A percentile compares a stretch with the other conserved stretches of the same genome.
Conservation (phyloP, 2,797 vertebrate species). For the Novumbra hubbsi region DNA sequence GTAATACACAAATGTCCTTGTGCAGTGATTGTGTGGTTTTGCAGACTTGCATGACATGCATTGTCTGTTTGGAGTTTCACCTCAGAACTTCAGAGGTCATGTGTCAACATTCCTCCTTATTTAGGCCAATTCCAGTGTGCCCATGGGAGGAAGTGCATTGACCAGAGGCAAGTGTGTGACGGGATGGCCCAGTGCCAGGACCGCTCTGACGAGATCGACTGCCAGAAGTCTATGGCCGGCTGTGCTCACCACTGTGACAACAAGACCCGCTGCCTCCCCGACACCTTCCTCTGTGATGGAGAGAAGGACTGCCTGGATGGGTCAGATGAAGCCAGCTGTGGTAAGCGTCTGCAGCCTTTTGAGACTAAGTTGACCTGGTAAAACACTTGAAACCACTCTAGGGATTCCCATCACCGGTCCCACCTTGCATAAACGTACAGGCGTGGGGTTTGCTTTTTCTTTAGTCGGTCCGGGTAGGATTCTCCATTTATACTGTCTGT, state of each 20-base stretch:
- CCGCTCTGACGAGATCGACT: slow-evolving; percentile 81
- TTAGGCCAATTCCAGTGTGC: slow-evolving; percentile 83
- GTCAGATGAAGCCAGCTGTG: slow-evolving; percentile 79
- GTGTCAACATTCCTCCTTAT: background rate
- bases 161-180: slow-evolving; percentile 75
- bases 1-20: no score
- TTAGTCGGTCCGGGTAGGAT: no score
- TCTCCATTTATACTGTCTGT: no score
- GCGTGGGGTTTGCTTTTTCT: no score
- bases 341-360: slow-evolving; percentile 61
- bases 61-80: no score
- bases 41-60: no score
- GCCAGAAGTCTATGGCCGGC: slow-evolving; percentile 63
- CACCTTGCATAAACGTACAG: no score
- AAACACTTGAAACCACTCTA: background rate
- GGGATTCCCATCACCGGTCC: no score
- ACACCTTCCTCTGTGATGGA: slow-evolving; percentile 83
- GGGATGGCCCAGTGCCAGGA: slow-evolving; percentile 82
- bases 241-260: slow-evolving; percentile 79
- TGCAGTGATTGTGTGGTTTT: no score
- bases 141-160: slow-evolving; percentile 72
- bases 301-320: slow-evolving; percentile 80
- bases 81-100: background rate
- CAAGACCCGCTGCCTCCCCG: slow-evolving; percentile 75
- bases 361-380: background rate